phyloP scores from a whole-genome alignment of 2,113 vertebrate genomes.

The Pagrus major region DNA sequence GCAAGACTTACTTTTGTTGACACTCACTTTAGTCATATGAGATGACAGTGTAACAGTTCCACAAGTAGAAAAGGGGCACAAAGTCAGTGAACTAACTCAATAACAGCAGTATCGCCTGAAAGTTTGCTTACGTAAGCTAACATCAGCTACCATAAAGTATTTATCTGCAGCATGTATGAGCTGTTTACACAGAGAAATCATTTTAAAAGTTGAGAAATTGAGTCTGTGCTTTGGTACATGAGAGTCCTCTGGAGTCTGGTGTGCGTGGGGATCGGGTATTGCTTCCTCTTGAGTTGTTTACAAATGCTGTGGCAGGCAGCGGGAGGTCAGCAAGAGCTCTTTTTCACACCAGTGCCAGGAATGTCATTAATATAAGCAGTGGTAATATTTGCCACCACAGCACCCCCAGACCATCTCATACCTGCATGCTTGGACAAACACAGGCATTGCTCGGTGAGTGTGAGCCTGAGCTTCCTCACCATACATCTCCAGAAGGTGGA shows the following conservation, averaged over 20 bases:
- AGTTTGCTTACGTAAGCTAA: background rate
- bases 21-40: background rate
- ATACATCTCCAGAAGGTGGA: constrained; percentile 5
- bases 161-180: constrained; percentile 13
- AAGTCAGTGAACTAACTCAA: background rate
- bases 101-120: background rate
- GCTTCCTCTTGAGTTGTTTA: constrained; percentile 70
- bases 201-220: constrained; percentile 34
- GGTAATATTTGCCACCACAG: constrained; percentile 44
- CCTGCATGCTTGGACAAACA: constrained; percentile 38
- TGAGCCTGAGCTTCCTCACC: background rate
- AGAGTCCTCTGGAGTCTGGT: background rate
- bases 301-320: constrained; percentile 53
- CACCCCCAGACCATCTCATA: constrained; percentile 11
- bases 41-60: too few relatives aligned
- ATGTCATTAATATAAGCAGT: constrained; percentile 76
- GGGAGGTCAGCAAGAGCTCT: constrained; percentile 34
- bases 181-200: constrained; percentile 13
- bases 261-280: background rate
- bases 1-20: background rate
- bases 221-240: background rate
- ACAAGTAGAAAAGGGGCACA: background rate
- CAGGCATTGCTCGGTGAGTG: constrained; percentile 18
- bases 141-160: background rate
- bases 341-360: constrained; percentile 71